phyloP scores from a whole-genome alignment of 2,113 vertebrate species.

The Crotophaga sulcirostris region DNA sequence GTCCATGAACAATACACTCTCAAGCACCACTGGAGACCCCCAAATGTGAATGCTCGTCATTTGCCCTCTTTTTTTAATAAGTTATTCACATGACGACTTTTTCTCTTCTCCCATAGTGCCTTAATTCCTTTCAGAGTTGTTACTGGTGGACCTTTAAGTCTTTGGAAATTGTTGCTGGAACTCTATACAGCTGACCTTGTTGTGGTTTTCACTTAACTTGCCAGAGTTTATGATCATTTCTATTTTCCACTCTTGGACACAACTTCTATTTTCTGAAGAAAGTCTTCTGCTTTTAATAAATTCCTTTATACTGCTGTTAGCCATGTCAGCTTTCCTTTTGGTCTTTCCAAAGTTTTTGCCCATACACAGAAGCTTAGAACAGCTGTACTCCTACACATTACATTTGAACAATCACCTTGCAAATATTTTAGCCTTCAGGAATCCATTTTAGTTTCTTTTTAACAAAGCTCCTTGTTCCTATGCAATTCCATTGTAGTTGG shows the following conservation, averaged over 20 bases:
- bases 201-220: conserved; percentile 22
- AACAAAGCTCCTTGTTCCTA: not conserved
- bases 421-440: not conserved
- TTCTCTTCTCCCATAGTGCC: not conserved
- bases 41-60: not conserved
- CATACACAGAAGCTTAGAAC: not conserved
- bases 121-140: conserved; percentile 16
- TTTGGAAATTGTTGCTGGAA: not conserved
- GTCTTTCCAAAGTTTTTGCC: conserved; percentile 1
- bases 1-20: not conserved
- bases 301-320: conserved; percentile 11
- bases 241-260: conserved; percentile 22
- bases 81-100: not conserved
- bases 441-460: not conserved
- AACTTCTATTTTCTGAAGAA: conserved; percentile 2
- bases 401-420: not conserved
- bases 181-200: not conserved
- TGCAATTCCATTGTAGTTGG: not conserved
- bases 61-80: not conserved
- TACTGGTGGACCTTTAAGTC: not conserved
- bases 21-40: not conserved
- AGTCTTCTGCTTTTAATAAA: conserved; percentile 47
- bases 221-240: not conserved
- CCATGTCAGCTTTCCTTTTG: conserved; percentile 14
- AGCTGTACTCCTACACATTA: not conserved